Evolutionary conservation across 2,113 vertebrate genomes (phyloP).

Genomic region (Marcusenius ussheri): DNA sequence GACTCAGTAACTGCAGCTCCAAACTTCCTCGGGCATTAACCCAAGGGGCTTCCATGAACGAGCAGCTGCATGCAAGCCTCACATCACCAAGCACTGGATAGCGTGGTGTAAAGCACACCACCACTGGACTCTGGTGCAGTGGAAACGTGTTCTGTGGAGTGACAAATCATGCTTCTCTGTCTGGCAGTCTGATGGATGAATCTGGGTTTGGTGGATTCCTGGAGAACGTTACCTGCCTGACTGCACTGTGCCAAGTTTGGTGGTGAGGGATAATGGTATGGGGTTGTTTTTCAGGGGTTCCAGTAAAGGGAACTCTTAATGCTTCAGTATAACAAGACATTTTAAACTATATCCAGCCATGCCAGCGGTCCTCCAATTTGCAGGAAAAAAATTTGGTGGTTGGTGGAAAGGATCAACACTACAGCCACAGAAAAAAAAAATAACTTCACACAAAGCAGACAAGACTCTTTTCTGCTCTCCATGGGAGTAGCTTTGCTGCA

Average conservation of each 20-base stretch:
- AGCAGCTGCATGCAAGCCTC: not conserved
- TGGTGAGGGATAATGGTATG: not conserved
- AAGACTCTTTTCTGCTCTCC: not conserved
- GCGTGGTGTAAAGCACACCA: not conserved
- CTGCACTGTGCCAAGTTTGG: not conserved
- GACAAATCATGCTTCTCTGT: not conserved
- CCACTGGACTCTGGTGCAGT: not conserved
- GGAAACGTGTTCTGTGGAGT: not conserved
- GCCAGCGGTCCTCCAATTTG: not conserved
- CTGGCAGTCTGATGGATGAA: not conserved
- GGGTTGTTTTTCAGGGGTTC: not conserved
- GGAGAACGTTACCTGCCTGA: not conserved
- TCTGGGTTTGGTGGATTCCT: not conserved
- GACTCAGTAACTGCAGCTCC: not conserved
- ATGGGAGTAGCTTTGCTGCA: not conserved
- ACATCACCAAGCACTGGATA: not conserved
- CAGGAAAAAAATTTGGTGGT: not conserved
- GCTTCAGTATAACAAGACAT: not conserved
- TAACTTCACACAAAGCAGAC: not conserved
- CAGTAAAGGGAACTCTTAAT: not conserved
- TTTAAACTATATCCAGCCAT: not conserved
- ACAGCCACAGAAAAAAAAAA: not conserved
- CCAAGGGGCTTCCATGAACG: not conserved
- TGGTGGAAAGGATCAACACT: not conserved
- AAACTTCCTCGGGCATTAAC: not conserved